These are phyloP conservation scores for Mustela nigripes DNA, from an alignment of 2,113 vertebrate genomes.

Conservation along the genomic window DNA sequence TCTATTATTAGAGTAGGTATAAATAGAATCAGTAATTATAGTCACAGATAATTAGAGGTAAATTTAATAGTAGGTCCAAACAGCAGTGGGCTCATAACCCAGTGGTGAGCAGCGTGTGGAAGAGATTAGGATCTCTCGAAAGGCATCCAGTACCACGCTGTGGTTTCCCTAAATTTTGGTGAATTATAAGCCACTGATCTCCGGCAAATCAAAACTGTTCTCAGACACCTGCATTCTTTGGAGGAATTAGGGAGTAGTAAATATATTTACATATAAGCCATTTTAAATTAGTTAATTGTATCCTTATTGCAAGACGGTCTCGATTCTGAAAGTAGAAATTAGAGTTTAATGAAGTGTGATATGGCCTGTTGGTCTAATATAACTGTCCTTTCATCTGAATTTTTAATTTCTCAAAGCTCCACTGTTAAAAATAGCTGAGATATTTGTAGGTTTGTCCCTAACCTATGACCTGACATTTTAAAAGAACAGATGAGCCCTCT, in stretches of 20 bases:
- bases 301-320: conserved; percentile 37
- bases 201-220: neutral
- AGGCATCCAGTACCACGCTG: neutral
- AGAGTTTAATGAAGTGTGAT: conserved; percentile 42
- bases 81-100: neutral
- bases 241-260: neutral
- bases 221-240: conserved; percentile 1
- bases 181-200: neutral
- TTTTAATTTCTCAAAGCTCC: conserved; percentile 46
- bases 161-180: neutral
- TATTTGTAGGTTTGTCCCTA: neutral
- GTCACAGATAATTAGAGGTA: neutral
- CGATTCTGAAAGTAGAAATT: conserved; percentile 63
- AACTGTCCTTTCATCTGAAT: neutral
- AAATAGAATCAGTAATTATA: conserved; percentile 23
- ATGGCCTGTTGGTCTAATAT: neutral
- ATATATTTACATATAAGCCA: neutral
- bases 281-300: conserved; percentile 43
- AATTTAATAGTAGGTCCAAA: neutral
- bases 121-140: neutral
- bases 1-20: neutral
- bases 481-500: neutral
- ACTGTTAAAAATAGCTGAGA: neutral
- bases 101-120: neutral
- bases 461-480: neutral